Evolutionary conservation across 2,113 vertebrate species (phyloP).

Genomic region (Stigmatopora argus): DNA sequence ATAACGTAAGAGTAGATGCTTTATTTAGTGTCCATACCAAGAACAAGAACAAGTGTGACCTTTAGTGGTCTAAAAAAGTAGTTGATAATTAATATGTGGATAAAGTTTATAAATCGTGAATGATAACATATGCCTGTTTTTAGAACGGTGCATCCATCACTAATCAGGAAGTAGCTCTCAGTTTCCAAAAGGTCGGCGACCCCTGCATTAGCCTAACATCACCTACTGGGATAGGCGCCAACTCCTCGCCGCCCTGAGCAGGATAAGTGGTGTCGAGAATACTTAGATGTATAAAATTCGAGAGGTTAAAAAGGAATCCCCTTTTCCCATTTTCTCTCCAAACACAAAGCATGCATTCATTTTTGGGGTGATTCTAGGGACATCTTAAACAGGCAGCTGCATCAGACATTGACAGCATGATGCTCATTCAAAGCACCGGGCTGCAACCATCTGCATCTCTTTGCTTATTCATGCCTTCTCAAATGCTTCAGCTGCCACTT

Average conservation of each 20-base stretch:
- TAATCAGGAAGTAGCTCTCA: no score
- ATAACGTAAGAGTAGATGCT: no score
- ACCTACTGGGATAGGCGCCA: not conserved
- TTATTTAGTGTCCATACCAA: no score
- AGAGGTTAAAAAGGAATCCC: conserved; percentile 3
- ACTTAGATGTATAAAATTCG: not conserved
- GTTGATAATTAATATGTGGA: no score
- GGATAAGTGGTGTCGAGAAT: not conserved
- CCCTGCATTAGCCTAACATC: not conserved
- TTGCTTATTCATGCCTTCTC: conserved; percentile 17
- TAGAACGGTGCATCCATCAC: no score
- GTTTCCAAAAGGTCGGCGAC: no score
- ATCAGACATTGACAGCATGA: conserved; percentile 20
- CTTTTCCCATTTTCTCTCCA: conserved; percentile 19
- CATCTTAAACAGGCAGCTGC: conserved; percentile 8
- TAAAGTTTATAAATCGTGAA: no score
- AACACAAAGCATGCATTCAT: not conserved
- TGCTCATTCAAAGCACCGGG: conserved; percentile 23
- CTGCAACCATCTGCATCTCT: conserved; percentile 30
- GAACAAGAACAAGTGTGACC: no score
- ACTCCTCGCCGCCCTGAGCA: not conserved
- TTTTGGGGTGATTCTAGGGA: conserved; percentile 17
- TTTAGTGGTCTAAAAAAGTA: no score
- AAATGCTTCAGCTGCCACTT: conserved; percentile 5
- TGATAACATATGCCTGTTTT: no score